Conservation (phyloP, 2,113 vertebrate genomes). For the Apeltes quadracus region DNA sequence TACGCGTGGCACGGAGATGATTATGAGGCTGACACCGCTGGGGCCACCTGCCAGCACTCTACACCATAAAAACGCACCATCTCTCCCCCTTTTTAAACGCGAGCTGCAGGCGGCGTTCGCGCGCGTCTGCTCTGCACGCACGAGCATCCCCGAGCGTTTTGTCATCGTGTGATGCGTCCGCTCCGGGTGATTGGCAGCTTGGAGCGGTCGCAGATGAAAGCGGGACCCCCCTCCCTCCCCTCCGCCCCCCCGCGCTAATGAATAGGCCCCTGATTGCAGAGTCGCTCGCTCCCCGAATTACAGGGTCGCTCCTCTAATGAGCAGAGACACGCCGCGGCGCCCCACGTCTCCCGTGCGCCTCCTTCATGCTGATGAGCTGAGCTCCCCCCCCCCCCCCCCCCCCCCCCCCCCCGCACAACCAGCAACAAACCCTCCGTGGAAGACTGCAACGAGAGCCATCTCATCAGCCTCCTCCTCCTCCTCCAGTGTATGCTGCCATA, state of each 20-base stretch:
- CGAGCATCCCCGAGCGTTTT: slow-evolving; percentile 75
- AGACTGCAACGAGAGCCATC: slow-evolving; percentile 67
- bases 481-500: slow-evolving; percentile 49
- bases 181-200: slow-evolving; percentile 93
- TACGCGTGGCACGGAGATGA: slow-evolving; percentile 67
- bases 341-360: slow-evolving; percentile 91
- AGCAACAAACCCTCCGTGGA: slow-evolving; percentile 89
- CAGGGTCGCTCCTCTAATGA: slow-evolving; percentile 91
- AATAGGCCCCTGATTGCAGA: slow-evolving; percentile 99
- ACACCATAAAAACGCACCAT: slow-evolving; percentile 74
- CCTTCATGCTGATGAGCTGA: slow-evolving; percentile 97
- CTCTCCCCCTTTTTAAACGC: slow-evolving; percentile 71
- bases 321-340: slow-evolving; percentile 92
- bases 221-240: slow-evolving; percentile 91
- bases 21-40: slow-evolving; percentile 75
- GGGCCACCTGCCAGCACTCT: slow-evolving; percentile 79
- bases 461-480: slow-evolving; percentile 60
- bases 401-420: slow-evolving; percentile 82
- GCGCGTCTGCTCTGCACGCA: slow-evolving; percentile 70
- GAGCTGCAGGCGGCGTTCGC: slow-evolving; percentile 71
- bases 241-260: slow-evolving; percentile 93
- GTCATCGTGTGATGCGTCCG: slow-evolving; percentile 80
- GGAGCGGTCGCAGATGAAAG: slow-evolving; percentile 97
- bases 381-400: no score
- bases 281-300: slow-evolving; percentile 96